A percentile compares a stretch with the other conserved stretches of the same genome.
These are phyloP conservation scores for Porites rus DNA, from an alignment of 92 coral and sea anemone genomes.

Conservation along the genomic window DNA sequence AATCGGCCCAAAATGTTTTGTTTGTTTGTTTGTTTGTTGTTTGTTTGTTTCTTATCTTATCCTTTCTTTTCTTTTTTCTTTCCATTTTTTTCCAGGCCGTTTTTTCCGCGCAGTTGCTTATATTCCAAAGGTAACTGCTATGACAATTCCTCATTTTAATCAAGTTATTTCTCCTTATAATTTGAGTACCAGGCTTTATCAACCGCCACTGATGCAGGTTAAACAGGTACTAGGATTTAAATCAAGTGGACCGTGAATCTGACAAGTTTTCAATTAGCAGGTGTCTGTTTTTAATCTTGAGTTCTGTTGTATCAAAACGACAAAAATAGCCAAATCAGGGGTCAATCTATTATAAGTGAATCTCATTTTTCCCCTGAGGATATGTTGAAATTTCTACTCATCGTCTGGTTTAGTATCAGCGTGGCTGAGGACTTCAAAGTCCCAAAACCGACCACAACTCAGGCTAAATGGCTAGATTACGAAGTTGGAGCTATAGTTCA, in stretches of 20 bases:
- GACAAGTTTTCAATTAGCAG: neutral
- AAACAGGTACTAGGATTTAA: neutral
- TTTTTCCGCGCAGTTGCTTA: neutral
- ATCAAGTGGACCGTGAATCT: neutral
- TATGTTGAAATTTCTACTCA: neutral
- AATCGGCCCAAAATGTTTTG: no score
- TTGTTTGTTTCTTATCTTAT: no score
- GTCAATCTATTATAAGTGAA: neutral
- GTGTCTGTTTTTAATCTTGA: neutral
- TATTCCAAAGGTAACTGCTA: no score
- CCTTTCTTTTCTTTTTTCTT: neutral
- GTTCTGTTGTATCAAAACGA: neutral
- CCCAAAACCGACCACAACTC: slow-evolving; percentile 76
- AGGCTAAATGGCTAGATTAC: slow-evolving; percentile 81
- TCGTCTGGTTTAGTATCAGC: neutral
- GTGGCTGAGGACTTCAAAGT: slow-evolving; percentile 3
- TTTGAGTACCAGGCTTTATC: neutral
- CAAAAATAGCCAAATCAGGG: neutral
- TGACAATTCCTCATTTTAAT: no score
- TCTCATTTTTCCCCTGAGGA: no score
- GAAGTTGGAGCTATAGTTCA: slow-evolving; percentile 89
- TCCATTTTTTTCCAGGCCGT: neutral
- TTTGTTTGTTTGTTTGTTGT: no score
- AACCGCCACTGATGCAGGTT: neutral
- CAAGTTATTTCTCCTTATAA: no score